Percentiles rank a stretch among this genome's conserved stretches.
phyloP scores from a whole-genome alignment of 2,113 vertebrate genomes.

The Ceyx cyanopectus region DNA sequence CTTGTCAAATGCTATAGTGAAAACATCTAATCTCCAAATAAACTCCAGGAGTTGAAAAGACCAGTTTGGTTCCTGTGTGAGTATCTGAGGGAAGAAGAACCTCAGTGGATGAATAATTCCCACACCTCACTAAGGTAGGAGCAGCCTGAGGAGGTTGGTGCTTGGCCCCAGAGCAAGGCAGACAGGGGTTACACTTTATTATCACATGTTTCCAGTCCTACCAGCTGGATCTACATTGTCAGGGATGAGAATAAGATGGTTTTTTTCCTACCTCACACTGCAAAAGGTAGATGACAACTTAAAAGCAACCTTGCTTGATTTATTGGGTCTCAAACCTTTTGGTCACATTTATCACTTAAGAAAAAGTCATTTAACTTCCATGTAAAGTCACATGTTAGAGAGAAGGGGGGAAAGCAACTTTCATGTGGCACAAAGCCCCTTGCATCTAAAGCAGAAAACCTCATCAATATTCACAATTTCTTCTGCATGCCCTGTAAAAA shows the following conservation, averaged over 20 bases:
- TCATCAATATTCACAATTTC: neutral
- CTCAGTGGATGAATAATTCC: constrained; percentile 7
- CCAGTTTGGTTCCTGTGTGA: neutral
- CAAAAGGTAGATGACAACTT: neutral
- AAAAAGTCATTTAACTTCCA: neutral
- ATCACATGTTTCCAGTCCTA: neutral
- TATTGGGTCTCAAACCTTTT: constrained; percentile 43
- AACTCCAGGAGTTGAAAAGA: neutral
- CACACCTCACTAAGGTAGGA: neutral
- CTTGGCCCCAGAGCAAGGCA: neutral
- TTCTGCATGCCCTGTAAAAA: neutral
- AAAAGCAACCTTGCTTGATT: constrained; percentile 39
- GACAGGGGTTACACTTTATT: constrained; percentile 27
- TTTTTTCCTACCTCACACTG: neutral
- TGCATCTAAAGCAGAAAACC: neutral
- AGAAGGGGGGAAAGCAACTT: neutral
- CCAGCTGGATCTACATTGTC: neutral
- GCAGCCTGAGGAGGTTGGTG: constrained; percentile 25
- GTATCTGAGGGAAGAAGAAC: neutral
- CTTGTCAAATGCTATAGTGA: neutral
- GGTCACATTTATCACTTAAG: neutral
- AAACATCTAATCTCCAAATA: neutral
- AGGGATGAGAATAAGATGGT: neutral
- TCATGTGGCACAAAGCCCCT: neutral
- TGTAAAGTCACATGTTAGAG: neutral